These are phyloP conservation scores for Phasianus colchicus DNA, from an alignment of 2,113 vertebrate genomes.

Conservation along the genomic window DNA sequence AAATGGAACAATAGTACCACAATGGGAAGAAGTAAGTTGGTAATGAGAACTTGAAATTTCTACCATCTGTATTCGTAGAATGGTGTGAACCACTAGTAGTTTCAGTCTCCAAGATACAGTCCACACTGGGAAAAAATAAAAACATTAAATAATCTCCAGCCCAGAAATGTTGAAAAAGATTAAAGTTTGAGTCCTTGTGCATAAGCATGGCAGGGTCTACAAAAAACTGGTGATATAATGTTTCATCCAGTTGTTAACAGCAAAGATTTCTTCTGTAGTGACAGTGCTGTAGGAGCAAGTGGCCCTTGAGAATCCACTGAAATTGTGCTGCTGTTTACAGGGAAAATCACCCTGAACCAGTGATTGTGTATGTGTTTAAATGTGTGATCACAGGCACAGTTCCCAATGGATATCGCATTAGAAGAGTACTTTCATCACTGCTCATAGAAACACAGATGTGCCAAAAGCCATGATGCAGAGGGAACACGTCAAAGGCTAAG, in stretches of 20 bases:
- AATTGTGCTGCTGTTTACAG: neutral
- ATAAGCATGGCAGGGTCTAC: neutral
- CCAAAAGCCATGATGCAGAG: constrained; percentile 42
- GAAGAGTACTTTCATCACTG: neutral
- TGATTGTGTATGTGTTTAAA: neutral
- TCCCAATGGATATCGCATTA: neutral
- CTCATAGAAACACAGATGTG: neutral
- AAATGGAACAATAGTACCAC: neutral
- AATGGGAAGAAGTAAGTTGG: neutral
- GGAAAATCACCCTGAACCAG: neutral
- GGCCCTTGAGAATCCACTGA: neutral
- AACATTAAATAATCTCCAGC: neutral
- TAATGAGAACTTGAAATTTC: constrained; percentile 2
- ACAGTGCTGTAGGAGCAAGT: neutral
- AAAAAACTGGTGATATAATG: neutral
- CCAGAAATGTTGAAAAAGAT: neutral
- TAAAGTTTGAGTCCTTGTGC: neutral
- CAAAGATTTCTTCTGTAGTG: neutral
- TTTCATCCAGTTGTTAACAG: neutral
- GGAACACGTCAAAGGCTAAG: constrained; percentile 15
- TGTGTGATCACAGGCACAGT: neutral
- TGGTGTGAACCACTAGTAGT: neutral
- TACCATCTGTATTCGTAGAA: neutral
- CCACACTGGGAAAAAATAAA: neutral
- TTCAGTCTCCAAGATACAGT: neutral